phyloP scores from a whole-genome alignment of 2,113 vertebrate species.

The Nothocercus nigrocapillus region DNA sequence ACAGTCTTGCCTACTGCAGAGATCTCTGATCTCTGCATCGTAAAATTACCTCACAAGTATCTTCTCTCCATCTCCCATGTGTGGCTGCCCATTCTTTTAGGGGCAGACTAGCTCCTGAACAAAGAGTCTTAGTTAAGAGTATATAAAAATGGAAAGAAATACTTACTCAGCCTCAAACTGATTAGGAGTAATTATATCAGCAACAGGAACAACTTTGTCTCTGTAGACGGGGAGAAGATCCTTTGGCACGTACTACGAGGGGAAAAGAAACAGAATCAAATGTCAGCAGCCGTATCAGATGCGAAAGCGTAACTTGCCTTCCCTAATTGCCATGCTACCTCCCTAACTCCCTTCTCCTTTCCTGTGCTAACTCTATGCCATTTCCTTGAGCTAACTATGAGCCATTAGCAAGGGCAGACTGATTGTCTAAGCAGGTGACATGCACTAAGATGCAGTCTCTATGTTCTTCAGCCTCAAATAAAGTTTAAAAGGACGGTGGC shows the following conservation, averaged over 20 bases:
- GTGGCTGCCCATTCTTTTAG: neutral
- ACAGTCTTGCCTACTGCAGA: neutral
- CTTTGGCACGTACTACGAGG: conserved; percentile 90
- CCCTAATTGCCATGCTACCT: neutral
- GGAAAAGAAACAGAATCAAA: neutral
- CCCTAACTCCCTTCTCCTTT: neutral
- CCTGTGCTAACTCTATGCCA: neutral
- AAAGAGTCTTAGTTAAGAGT: neutral
- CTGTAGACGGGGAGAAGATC: conserved; percentile 95
- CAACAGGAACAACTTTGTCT: conserved; percentile 93
- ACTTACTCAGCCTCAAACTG: conserved; percentile 99
- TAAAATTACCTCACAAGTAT: neutral
- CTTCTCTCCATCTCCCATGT: neutral
- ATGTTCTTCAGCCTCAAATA: neutral
- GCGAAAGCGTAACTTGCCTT: neutral
- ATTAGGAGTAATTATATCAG: conserved; percentile 98
- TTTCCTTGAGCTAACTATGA: neutral
- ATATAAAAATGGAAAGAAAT: neutral
- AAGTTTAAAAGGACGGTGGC: neutral
- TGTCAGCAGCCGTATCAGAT: neutral
- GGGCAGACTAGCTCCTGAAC: neutral
- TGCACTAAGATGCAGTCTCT: neutral
- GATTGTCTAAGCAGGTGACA: neutral
- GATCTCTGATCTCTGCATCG: neutral
- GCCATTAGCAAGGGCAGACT: neutral